Evolutionary conservation across 2,113 vertebrate genomes (phyloP).

Genomic region (Amphilophus citrinellus): DNA sequence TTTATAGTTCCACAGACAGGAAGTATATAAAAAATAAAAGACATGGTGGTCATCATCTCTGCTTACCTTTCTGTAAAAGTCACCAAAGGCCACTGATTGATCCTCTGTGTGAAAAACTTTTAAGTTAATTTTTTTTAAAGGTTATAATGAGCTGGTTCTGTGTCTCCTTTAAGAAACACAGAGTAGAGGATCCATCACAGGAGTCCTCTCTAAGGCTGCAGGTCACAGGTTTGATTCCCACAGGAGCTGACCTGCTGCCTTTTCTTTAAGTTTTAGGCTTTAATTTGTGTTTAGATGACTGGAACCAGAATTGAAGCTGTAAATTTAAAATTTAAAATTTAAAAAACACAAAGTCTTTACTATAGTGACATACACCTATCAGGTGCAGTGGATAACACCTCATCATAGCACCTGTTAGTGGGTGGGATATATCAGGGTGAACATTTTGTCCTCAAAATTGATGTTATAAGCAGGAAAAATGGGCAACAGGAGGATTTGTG

Average conservation of each 20-base stretch:
- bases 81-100: neutral
- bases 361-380: neutral
- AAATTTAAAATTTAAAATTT: too few species aligned
- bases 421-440: too few species aligned
- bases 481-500: too few species aligned
- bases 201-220: neutral
- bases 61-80: neutral
- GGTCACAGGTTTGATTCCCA: neutral
- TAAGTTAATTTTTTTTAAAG: neutral
- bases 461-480: too few species aligned
- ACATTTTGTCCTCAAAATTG: too few species aligned
- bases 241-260: neutral
- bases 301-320: neutral
- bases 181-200: neutral
- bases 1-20: fast-evolving
- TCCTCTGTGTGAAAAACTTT: fast-evolving
- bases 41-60: fast-evolving
- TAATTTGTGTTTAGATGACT: neutral
- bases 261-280: neutral
- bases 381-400: too few species aligned
- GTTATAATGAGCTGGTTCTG: neutral
- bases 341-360: too few species aligned
- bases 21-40: neutral
- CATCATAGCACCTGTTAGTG: too few species aligned
- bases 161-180: neutral